Base-by-base conservation (phyloP, 2,113 vertebrate species). In the Pachypanchax playfairii region DNA sequence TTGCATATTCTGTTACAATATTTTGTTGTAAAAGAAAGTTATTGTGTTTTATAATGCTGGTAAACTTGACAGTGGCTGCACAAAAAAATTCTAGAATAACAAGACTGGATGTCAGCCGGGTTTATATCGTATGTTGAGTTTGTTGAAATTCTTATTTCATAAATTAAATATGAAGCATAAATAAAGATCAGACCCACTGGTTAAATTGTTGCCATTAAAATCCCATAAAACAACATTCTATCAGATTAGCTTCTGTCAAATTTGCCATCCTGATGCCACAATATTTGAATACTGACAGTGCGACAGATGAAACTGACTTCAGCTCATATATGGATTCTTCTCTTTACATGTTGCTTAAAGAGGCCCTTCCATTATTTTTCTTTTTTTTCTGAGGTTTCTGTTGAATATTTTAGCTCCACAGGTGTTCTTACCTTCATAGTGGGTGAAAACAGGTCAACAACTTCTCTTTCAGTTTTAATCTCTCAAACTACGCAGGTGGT, bases 221-320 rank as follows among this genome's bases (percentile, higher is more conserved):
- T 15, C 3, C 33, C 33, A 69, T 43, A 51, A 60, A 36, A 43
- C n/a, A 17, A n/a, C 8, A 36, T 20, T 57, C 65, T 63, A 83
- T 87, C 79, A 54, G 65, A 70, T 60, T 39, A 12, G n/a, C 51
- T 44, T 2, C 10, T 85, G 71, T 80, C 77, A 85, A 89, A 89
- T 82, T 39, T 15, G 44, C 11, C 62, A 25, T 44, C 52, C 21
- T 39, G 59, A 49, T 39, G n/a, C 35, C 26, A 21, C 33, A 44
- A 18, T 11, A 77, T 88, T 85, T 88, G 67, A 83, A 77, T 86
- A 69, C 14, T 49, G 46, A 65, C 25, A 35, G 43, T 25, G 2
- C 43, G 36, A 42, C 24, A 24, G n/a, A 20, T 26, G 29, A 59
- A 41, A 53, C 6, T 58, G 31, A 51, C 50, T 54, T 15, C n/a